Base-by-base conservation (phyloP, 2,888 invertebrate genomes). In the Lapara coniferarum region DNA sequence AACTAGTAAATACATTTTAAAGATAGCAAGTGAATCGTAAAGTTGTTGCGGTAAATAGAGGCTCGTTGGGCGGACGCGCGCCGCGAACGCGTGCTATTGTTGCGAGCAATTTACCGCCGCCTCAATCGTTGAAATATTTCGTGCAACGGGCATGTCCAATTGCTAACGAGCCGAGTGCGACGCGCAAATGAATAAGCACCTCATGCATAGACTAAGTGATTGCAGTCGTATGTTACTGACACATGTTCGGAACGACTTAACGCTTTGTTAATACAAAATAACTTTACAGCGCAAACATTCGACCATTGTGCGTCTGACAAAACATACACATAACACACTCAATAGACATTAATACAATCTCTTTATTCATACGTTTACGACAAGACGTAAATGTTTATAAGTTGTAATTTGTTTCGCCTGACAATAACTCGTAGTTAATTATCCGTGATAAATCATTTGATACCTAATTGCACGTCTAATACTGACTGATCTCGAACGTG, bases 41-140 rank as follows among this genome's bases (percentile, higher is more conserved):
- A 90, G 88, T 85, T 84, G 82, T 85, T 85, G 87, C 83, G 82
- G 89, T 91, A 89, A 90, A 91, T 89, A 89, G 88, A 63, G 87
- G 79, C 82, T 84, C 75, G 85, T 82, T 82, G 83, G 80, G 79
- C 79, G 69, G 69, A 81, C 80, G 80, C 82, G 76, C 68, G 77
- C 79, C 74, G 81, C 82, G 77, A 83, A 85, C 85, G 84, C 85
- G 77, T 84, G 84, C 89, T 89, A 93, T 93, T 93, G 93, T 93
- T 89, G 91, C 77, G 79, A 75, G 89, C 93, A 93, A 93, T 93
- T 93, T 93, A 93, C 91, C 91, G 90, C 89, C 91, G 89, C 87
- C 87, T 92, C 93, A 92, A 93, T 93, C 90, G 92, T 91, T 93
- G 90, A 93, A 93, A 93, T 93, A 93, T 93, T 93, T 93, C 88